Base-by-base conservation (phyloP, 2,797 vertebrate genomes). In the Intellagama lesueurii region DNA sequence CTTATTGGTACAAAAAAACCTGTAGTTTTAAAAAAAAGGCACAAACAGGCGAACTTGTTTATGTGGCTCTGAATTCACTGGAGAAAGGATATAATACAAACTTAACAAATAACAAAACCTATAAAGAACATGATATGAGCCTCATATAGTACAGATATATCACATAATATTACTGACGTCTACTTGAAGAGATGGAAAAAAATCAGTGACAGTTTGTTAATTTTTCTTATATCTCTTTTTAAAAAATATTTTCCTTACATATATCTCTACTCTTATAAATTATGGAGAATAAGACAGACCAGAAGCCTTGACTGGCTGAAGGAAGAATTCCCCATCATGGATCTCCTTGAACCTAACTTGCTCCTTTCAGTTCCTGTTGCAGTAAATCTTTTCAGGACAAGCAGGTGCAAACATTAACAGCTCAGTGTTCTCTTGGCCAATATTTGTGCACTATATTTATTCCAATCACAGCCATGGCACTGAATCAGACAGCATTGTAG, bases 341-440 rank as follows among this genome's bases (percentile, higher is more conserved):
- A 95, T 97, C 97, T 97, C 98, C 98, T 98, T 98, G 98, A 98
- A 98, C 97, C 96, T 95, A 96, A 96, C 95, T 96, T 95, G 90
- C 92, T 96, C 95, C 86, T 88, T 91, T 95, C 60, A 0, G 88
- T 0, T 89, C 88, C 86, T 88, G 77, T 56, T 95, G 95, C 96
- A 96, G 96, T 98, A 98, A 99, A 98, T 98, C 97, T 98, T 95
- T 60, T 89, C 79, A 95, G 92, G 94, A 94, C 92, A 94, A 96
- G 96, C 97, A 98, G 97, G 96, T 97, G 96, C 92, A 94, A 95
- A 92, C 93, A 92, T 94, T 95, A 95, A 93, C 11, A 87, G 94
- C 87, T 92, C 94, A 89, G 8, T 70, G 91, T 93, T 87, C 86
- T 93, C 40, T 32, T 68, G 92, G 91, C 78, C 91, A 93, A 81